Evolutionary conservation across 2,797 vertebrate genomes (phyloP), one percentile per base, ranked within the genome.

Genomic region (Sebastes umbrosus): DNA sequence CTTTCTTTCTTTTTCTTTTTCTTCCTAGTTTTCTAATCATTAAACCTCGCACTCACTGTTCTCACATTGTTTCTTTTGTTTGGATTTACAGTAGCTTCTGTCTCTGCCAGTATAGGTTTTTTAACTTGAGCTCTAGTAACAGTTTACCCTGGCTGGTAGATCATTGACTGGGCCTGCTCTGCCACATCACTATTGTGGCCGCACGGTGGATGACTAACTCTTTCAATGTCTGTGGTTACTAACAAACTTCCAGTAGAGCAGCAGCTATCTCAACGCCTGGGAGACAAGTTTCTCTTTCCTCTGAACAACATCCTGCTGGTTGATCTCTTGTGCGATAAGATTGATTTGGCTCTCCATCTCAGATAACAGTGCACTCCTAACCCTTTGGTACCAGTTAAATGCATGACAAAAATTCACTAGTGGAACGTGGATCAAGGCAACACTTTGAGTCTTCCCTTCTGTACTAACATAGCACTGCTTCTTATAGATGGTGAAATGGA

Each of bases 221-320:
- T 92, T 92, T 82, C 76, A 93, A 96, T 97, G 96, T 97, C 97
- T 98, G 97, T 97, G 96, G 96, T 97, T 95, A 96, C 97, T 96
- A 96, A 96, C 94, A 94, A 93, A 95, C 78, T 67, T 90, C 31
- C 29, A 69, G 70, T 83, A 77, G 67, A 87, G 59, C 81, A 84
- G 59, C 69, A 60, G 75, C 60, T 36, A 25, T 82, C 69, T 79
- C 34, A 57, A 80, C 78, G 70, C 36, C 69, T 58, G 77, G 76
- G 84, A 76, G 34, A 69, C 36, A 73, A 86, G 87, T 64, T 43
- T 79, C 60, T 84, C 65, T 85, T 64, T 80, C 66, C 66, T 86
- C 39, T 60, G 68, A 84, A 57, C 58, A 80, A 72, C 82, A 79
- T 80, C 78, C 73, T 75, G 70, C 80, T 87, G 81, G 79, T 85